Percentiles rank a stretch among this genome's conserved stretches.
These are phyloP conservation scores for Isotomurus palustris DNA, from an alignment of 2,888 invertebrate genomes.

Conservation along the genomic window DNA sequence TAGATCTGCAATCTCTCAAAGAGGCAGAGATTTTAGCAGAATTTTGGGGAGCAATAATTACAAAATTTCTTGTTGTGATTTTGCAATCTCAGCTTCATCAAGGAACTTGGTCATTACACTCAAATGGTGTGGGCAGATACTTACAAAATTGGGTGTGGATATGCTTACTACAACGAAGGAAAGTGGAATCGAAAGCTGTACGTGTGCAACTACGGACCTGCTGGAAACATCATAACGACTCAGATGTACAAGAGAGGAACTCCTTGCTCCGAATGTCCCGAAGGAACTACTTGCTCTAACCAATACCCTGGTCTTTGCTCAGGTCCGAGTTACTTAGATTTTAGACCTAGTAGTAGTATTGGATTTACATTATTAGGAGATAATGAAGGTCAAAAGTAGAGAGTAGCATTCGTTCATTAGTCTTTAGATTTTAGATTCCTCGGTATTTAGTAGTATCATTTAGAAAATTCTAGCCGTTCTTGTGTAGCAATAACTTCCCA, in stretches of 20 bases:
- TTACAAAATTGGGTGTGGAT: constrained; percentile 80
- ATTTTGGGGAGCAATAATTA: background rate
- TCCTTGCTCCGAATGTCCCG: constrained; percentile 48
- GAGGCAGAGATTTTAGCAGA: background rate
- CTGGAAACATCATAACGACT: constrained; percentile 49
- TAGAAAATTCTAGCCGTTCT: no score
- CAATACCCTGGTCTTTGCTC: constrained; percentile 48
- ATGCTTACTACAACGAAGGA: constrained; percentile 65
- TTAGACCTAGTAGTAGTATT: background rate
- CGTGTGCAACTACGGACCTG: constrained; percentile 80
- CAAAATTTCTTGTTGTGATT: background rate
- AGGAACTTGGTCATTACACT: constrained; percentile 50
- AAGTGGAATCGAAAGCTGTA: constrained; percentile 75
- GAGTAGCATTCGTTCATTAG: no score
- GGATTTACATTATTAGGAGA: no score
- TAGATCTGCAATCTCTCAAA: background rate
- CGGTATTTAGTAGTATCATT: no score
- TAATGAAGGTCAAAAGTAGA: no score
- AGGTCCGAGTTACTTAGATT: constrained; percentile 26
- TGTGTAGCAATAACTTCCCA: no score
- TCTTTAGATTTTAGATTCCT: no score
- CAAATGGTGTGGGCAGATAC: constrained; percentile 86
- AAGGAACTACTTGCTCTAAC: constrained; percentile 47
- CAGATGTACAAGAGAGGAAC: constrained; percentile 48
- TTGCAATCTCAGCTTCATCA: constrained; percentile 39